Conservation (phyloP, 2,113 vertebrate species). For the Artemisiospiza belli region DNA sequence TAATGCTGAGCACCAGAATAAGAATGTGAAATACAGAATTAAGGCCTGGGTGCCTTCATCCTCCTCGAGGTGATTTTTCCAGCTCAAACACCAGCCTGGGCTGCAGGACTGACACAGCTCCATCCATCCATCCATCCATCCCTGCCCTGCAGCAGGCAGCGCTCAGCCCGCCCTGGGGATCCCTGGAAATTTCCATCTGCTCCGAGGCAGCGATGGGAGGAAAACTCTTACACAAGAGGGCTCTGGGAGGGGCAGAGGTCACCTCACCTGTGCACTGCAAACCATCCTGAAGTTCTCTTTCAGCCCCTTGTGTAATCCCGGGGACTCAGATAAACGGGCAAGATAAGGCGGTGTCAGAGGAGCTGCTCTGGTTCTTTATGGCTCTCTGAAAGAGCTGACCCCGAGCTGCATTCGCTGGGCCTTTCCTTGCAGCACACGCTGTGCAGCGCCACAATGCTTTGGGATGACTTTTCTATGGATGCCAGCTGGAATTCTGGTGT, state of each 20-base stretch:
- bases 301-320: conserved; percentile 13
- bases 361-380: not conserved
- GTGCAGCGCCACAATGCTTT: not conserved
- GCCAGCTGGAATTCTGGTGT: not conserved
- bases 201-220: not conserved
- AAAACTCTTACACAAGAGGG: not conserved
- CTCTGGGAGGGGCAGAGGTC: conserved; percentile 18
- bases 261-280: not conserved
- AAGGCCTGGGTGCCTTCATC: not conserved
- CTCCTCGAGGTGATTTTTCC: not conserved
- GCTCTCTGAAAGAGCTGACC: not conserved
- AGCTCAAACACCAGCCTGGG: not conserved
- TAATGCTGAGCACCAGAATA: not conserved
- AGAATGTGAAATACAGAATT: not conserved
- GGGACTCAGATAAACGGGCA: not conserved
- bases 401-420: not conserved
- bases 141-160: not conserved
- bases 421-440: not conserved
- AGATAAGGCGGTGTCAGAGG: conserved; percentile 47
- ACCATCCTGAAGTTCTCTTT: not conserved
- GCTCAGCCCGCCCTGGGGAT: not conserved
- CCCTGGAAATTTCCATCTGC: conserved; percentile 62
- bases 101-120: not conserved
- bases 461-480: not conserved
- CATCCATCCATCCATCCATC: not conserved